Percentiles rank a stretch among this genome's conserved stretches.
Evolutionary conservation across 2,888 invertebrate species (phyloP).

Genomic region (Hoplodrina ambigua): DNA sequence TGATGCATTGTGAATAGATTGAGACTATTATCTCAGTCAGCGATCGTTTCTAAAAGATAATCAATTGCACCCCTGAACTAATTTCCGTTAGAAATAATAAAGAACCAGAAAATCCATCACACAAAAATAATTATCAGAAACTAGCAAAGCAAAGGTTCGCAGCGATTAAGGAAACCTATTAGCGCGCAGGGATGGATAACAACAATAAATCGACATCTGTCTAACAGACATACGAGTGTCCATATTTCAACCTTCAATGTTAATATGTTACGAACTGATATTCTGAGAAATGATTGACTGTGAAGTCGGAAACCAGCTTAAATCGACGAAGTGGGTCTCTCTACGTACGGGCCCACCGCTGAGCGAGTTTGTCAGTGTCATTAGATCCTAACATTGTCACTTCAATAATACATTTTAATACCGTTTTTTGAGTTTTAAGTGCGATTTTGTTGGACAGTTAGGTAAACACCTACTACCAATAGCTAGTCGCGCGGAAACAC

Average conservation of each 20-base stretch:
- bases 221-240: conserved; percentile 65
- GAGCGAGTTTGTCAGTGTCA: conserved; percentile 78
- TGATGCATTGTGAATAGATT: no score
- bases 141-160: conserved; percentile 34
- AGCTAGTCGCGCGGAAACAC: conserved; percentile 73
- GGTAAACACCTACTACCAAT: conserved; percentile 79
- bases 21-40: no score
- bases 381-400: conserved; percentile 68
- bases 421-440: conserved; percentile 79
- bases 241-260: conserved; percentile 70
- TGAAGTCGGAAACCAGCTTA: conserved; percentile 44
- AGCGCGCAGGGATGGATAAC: conserved; percentile 56
- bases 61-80: neutral
- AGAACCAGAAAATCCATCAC: conserved; percentile 5
- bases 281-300: conserved; percentile 73
- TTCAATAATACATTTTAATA: conserved; percentile 72
- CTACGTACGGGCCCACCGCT: conserved; percentile 70
- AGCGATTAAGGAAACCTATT: conserved; percentile 63
- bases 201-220: conserved; percentile 71
- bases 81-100: conserved; percentile 5
- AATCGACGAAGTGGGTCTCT: conserved; percentile 63
- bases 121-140: conserved; percentile 46
- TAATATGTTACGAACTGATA: conserved; percentile 70
- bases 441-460: conserved; percentile 81
- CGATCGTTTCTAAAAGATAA: no score